Evolutionary conservation across 1,140 invertebrate species (phyloP), one percentile per base, ranked within the genome.

Genomic region (Trissolcus basalis): DNA sequence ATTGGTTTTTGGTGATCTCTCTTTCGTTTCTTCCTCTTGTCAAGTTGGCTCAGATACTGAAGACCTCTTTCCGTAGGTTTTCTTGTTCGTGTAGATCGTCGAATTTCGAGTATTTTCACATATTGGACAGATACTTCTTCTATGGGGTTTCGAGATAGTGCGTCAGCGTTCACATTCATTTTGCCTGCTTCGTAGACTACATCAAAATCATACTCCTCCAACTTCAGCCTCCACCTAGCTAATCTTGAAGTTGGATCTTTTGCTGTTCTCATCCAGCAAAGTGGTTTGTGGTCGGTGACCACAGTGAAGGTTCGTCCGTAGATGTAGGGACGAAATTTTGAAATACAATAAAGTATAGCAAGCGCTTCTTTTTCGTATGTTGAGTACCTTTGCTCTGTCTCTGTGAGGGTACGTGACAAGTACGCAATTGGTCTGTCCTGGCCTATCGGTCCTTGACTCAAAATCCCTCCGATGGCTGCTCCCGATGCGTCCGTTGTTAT

Each of bases 401-500:
- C 14, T 33, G 32, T 53, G 5, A 54, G 8, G 3, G 10, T n/a
- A 0, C 69, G 13, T 9, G 76, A 83, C 13, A 70, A 63, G 39
- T 80, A 83, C 1, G 78, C 67, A 0, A 82, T 76, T 8, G 82
- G 80, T 12, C 61, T 33, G 60, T 84, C 76, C 49, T 59, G 58
- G 19, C 64, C 64, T 11, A 77, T 41, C 41, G 19, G 4, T 8
- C 77, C 79, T 79, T 81, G 80, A 36, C 70, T 72, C 14, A 82
- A 27, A 32, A 81, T 81, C 9, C 85, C 56, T 10, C 16, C 54
- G 8, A 71, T 63, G 0, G 69, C 83, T 45, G 68, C 64, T 61
- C 86, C 78, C 4, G 70, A 77, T 1, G 82, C 85, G 35, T 88
- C 85, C 0, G 55, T 73, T 0, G 60, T 80, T 0, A 81, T 5